Conservation (phyloP, 2,797 vertebrate genomes). For the Odontamblyopus rebecca region DNA sequence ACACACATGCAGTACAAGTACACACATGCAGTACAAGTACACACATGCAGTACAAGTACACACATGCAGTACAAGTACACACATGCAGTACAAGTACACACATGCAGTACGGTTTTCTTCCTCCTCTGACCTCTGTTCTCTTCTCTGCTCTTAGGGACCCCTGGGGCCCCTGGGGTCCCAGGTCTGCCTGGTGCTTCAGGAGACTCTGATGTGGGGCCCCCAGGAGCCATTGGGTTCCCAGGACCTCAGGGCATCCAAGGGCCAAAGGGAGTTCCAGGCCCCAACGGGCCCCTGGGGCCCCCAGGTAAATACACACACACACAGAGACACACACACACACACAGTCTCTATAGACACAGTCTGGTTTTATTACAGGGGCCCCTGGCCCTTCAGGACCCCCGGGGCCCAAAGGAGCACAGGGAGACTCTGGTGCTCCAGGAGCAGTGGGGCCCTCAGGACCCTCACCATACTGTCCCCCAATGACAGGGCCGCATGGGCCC, state of each 20-base stretch:
- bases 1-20: no score
- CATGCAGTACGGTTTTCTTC: no score
- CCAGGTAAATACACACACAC: constrained; percentile 48
- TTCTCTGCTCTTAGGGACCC: constrained; percentile 44
- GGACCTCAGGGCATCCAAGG: constrained; percentile 64
- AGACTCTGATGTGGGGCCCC: constrained; percentile 47
- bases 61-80: no score
- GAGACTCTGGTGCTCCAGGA: constrained; percentile 60
- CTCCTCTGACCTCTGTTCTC: background rate
- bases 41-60: no score
- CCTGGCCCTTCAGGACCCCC: constrained; percentile 47
- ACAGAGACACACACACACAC: background rate
- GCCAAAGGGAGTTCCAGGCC: constrained; percentile 75
- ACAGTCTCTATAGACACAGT: background rate
- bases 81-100: no score
- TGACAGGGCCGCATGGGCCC: constrained; percentile 27
- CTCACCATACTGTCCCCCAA: constrained; percentile 28
- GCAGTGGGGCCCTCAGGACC: constrained; percentile 41
- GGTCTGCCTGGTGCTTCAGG: constrained; percentile 64
- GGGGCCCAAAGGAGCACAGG: constrained; percentile 64
- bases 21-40: no score
- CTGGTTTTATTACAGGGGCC: constrained; percentile 39
- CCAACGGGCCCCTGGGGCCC: constrained; percentile 52
- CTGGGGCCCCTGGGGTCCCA: background rate
- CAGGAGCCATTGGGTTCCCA: constrained; percentile 59